phyloP scores from a whole-genome alignment of 2,888 invertebrate species.

The Lepidonotus clava region DNA sequence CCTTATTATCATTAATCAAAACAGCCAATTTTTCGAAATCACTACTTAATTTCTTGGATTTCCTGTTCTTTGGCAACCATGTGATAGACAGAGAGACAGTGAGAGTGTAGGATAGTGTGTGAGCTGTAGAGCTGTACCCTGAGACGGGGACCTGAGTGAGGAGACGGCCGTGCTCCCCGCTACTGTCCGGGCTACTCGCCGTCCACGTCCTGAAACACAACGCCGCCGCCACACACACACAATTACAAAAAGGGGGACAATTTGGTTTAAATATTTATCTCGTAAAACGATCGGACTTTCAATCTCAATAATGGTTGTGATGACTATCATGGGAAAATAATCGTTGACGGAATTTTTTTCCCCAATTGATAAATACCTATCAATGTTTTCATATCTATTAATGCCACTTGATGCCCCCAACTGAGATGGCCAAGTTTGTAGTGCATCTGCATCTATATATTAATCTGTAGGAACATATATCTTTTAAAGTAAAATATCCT shows the following conservation, averaged over 20 bases:
- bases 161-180: neutral
- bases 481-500: neutral
- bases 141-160: neutral
- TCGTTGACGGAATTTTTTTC: neutral
- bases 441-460: neutral
- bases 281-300: neutral
- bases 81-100: neutral
- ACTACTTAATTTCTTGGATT: too few relatives aligned
- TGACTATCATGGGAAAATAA: neutral
- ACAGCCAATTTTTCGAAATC: too few relatives aligned
- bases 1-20: too few relatives aligned
- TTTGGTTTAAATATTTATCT: neutral
- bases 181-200: conserved; percentile 5
- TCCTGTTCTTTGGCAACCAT: too few relatives aligned
- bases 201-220: conserved; percentile 23
- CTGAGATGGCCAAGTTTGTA: too few relatives aligned
- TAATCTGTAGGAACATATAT: neutral
- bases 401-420: too few relatives aligned
- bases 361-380: too few relatives aligned
- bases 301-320: neutral
- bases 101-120: neutral
- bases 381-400: too few relatives aligned
- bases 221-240: neutral
- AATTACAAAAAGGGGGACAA: neutral
- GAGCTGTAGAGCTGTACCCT: neutral